Conservation (phyloP, 2,797 vertebrate genomes). For the Acanthis flammea region DNA sequence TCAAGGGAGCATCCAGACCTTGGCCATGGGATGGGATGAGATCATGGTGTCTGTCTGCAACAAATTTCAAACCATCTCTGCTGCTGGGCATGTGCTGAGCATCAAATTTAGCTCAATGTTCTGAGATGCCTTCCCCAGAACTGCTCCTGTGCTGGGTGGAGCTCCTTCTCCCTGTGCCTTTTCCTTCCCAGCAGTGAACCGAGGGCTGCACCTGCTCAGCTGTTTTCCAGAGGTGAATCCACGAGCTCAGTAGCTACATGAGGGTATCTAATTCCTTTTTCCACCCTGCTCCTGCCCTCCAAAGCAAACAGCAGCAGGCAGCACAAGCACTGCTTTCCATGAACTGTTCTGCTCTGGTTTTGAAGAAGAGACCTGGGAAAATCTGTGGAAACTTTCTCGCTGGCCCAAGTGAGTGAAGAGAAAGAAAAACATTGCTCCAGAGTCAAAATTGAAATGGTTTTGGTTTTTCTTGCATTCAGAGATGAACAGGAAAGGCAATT, state of each 20-base stretch:
- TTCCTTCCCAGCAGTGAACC: neutral
- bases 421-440: slow-evolving; percentile 2
- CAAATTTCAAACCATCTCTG: neutral
- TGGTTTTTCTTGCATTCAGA: neutral
- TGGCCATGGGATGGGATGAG: neutral
- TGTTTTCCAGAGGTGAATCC: neutral
- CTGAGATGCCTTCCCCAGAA: neutral
- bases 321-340: neutral
- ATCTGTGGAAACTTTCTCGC: slow-evolving; percentile 7
- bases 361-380: neutral
- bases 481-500: slow-evolving; percentile 8
- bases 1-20: neutral
- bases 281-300: neutral
- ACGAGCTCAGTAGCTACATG: neutral
- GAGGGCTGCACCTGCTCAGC: neutral
- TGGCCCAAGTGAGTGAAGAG: neutral
- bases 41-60: neutral
- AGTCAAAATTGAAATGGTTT: neutral
- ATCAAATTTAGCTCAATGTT: fast-evolving
- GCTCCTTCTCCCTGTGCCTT: fast-evolving
- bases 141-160: neutral
- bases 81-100: fast-evolving
- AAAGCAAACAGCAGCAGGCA: neutral
- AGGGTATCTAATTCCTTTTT: neutral
- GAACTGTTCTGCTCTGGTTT: neutral